A percentile compares a stretch with the other conserved stretches of the same genome.
These are phyloP conservation scores for Sicus ferrugineus DNA, from an alignment of 2,888 invertebrate genomes.

Conservation along the genomic window DNA sequence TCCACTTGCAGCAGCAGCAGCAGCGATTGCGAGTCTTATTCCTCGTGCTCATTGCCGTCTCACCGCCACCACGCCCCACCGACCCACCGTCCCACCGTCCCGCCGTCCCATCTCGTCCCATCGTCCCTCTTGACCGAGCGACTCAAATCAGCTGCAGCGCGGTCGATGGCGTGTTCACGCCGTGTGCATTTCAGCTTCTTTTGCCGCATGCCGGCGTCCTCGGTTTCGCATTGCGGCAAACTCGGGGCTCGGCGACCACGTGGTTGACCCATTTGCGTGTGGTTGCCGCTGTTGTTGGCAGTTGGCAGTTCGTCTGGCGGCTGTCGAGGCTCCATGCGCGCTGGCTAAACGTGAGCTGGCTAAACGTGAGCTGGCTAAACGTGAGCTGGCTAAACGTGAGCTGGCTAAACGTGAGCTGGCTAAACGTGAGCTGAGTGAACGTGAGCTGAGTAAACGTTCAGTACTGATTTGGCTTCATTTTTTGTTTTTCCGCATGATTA, in stretches of 20 bases:
- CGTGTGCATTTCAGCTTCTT: not conserved
- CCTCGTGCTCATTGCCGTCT: not conserved
- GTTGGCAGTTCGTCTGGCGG: slow-evolving; percentile 5
- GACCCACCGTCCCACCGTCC: not conserved
- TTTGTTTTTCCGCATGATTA: no score
- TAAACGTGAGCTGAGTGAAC: no score
- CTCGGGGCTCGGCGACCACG: slow-evolving; percentile 45
- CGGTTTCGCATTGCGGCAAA: slow-evolving; percentile 56
- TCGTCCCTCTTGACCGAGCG: not conserved
- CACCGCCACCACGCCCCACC: not conserved
- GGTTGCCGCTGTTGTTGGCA: slow-evolving; percentile 3
- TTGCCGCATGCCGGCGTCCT: slow-evolving; percentile 16
- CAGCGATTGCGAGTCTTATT: not conserved
- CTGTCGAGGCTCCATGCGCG: slow-evolving; percentile 32
- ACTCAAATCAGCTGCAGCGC: not conserved
- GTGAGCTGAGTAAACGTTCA: no score
- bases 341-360: not conserved
- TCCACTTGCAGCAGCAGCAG: not conserved
- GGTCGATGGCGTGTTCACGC: not conserved
- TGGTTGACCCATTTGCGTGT: slow-evolving; percentile 46
- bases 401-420: no score
- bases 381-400: no score
- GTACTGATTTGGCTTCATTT: no score
- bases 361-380: not conserved
- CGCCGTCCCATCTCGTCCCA: not conserved